Percentiles rank a stretch among this genome's conserved stretches.
These are phyloP conservation scores for Drosophila fungiperda DNA, from an alignment of 2,888 invertebrate genomes.

Conservation along the genomic window DNA sequence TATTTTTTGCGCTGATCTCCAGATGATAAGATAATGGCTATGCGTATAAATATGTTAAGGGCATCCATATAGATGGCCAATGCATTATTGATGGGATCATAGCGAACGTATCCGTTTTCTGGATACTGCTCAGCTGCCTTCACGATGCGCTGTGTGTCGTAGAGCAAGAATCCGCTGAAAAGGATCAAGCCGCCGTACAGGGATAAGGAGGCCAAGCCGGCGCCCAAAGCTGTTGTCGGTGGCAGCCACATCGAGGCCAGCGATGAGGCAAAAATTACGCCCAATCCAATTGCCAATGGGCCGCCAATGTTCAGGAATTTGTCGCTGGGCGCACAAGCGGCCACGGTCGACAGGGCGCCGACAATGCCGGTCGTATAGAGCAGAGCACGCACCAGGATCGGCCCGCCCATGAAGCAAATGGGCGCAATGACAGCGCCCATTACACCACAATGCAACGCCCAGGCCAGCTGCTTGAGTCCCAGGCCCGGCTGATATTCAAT, in stretches of 20 bases:
- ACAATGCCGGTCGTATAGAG: constrained; percentile 98
- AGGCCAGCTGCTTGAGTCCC: constrained; percentile 93
- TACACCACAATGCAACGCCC: constrained; percentile 92
- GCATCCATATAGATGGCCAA: constrained; percentile 97
- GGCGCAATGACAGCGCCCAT: constrained; percentile 97
- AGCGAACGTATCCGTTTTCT: constrained; percentile 87
- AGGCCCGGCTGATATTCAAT: constrained; percentile 94
- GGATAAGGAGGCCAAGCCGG: constrained; percentile 94
- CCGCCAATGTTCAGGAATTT: constrained; percentile 98
- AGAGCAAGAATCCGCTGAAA: constrained; percentile 96
- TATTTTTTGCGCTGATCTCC: constrained; percentile 86
- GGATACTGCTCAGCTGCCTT: constrained; percentile 94
- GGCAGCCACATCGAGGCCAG: constrained; percentile 96
- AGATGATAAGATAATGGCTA: constrained; percentile 92
- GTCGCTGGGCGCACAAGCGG: constrained; percentile 98
- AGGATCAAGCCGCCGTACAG: constrained; percentile 97
- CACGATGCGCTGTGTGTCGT: constrained; percentile 97
- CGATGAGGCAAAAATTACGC: constrained; percentile 96
- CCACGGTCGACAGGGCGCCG: constrained; percentile 96
- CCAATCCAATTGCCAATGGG: constrained; percentile 97
- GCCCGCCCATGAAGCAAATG: constrained; percentile 95
- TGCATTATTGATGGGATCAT: constrained; percentile 98
- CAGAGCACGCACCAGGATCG: constrained; percentile 94
- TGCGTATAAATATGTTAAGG: constrained; percentile 97
- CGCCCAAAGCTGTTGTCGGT: constrained; percentile 94